Conservation (phyloP, 2,797 vertebrate species). For the Crypturellus tataupa region DNA sequence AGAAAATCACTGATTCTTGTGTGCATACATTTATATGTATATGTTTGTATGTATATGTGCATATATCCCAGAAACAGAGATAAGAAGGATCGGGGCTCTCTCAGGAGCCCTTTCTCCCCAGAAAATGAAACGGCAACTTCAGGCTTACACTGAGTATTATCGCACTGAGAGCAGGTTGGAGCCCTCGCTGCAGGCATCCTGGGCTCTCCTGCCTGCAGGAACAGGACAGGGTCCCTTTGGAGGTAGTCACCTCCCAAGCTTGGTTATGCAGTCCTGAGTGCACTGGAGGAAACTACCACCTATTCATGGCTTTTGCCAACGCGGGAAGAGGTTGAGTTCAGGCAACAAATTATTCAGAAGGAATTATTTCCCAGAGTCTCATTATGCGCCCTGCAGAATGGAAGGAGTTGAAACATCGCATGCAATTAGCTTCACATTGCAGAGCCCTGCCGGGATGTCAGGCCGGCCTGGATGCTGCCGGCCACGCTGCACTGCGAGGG, state of each 20-base stretch:
- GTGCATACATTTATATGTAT: background rate
- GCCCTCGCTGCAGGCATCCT: background rate
- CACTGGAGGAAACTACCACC: background rate
- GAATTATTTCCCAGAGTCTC: constrained; percentile 49
- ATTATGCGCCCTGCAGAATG: constrained; percentile 32
- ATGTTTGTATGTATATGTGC: too few relatives aligned
- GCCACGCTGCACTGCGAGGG: background rate
- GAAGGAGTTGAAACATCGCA: constrained; percentile 41
- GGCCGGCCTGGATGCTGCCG: background rate
- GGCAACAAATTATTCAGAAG: constrained; percentile 59
- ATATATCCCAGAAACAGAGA: background rate
- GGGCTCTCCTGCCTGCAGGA: background rate
- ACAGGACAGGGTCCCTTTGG: background rate
- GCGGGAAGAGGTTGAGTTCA: constrained; percentile 1
- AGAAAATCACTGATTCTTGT: too few relatives aligned
- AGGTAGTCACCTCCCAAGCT: background rate
- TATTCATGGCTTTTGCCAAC: background rate
- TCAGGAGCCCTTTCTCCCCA: background rate
- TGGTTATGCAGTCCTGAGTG: background rate
- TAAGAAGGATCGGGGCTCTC: background rate
- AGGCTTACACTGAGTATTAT: background rate
- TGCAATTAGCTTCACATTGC: constrained; percentile 45
- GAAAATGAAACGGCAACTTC: background rate
- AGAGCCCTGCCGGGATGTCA: constrained; percentile 23
- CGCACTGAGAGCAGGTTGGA: background rate